These are phyloP conservation scores for Phrynosoma blainvillii DNA, from an alignment of 2,113 vertebrate species.

Conservation along the genomic window DNA sequence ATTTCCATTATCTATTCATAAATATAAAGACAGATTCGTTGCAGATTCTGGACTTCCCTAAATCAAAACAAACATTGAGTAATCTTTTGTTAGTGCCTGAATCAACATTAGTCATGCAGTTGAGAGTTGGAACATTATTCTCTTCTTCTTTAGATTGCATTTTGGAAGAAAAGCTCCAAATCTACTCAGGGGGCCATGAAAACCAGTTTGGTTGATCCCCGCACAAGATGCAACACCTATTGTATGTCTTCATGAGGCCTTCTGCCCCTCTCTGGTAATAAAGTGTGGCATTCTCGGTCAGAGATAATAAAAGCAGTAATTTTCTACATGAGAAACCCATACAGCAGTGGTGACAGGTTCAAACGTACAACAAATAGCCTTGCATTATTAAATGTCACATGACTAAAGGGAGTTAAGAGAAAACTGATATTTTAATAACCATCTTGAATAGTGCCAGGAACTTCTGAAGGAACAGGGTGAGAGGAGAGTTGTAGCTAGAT, in stretches of 20 bases:
- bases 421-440: constrained; percentile 12
- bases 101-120: constrained; percentile 6
- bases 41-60: constrained; percentile 6
- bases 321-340: neutral
- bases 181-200: neutral
- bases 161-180: neutral
- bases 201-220: constrained; percentile 4
- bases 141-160: neutral
- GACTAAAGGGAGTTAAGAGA: neutral
- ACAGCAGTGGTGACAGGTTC: neutral
- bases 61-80: neutral
- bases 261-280: neutral
- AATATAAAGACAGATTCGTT: constrained; percentile 10
- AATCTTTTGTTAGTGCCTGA: constrained; percentile 21
- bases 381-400: neutral
- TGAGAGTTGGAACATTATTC: neutral
- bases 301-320: constrained; percentile 9
- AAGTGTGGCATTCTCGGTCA: neutral
- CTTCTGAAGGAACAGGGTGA: neutral
- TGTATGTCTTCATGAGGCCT: neutral
- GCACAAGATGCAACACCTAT: neutral
- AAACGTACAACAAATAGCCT: neutral
- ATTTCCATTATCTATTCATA: constrained; percentile 13
- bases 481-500: neutral
- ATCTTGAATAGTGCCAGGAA: neutral